Base-by-base conservation (phyloP, 2,888 invertebrate genomes). In the Philereme transversata region DNA sequence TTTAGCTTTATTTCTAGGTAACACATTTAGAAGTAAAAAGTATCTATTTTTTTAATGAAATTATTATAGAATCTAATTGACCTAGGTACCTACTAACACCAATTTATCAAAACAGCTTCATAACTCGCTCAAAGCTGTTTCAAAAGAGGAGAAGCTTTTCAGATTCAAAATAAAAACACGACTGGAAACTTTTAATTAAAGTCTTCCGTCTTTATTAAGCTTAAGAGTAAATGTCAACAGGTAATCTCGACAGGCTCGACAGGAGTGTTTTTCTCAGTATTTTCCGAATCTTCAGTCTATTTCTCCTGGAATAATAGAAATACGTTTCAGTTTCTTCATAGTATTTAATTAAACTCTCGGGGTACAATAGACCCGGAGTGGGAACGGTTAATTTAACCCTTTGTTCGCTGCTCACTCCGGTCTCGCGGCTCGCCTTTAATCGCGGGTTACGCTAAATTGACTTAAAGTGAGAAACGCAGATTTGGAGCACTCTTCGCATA, bases 341-440 rank as follows among this genome's bases (percentile, higher is more conserved):
- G 60, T 57, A 57, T 60, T 70, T 72, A 74, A 74, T 73, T 68
- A 74, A 70, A 70, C 67, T 68, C 65, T 69, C 64, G 43, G 55
- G 66, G 64, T 43, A 71, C 68, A 70, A 69, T 64, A 66, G 59
- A 65, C 67, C 57, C 64, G 63, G 64, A 46, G 50, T 46, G 51
- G 44, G 47, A 47, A 51, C 50, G 64, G 67, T 71, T 68, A 70
- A 73, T 69, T 71, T 64, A 70, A 58, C 69, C 68, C 69, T 73
- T 72, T 72, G 71, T 75, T 65, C 61, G 53, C 34, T 55, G 54
- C 44, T 62, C 33, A n/a, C 40, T 49, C 48, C 57, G 49, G 54
- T 48, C 48, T 44, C 43, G 44, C 51, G 62, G 57, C 64, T 55
- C 59, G 35, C 46, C 57, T 59, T 47, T 58, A 47, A 50, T 11